Base-by-base conservation (phyloP, 2,797 vertebrate species). In the Anniella stebbinsi region DNA sequence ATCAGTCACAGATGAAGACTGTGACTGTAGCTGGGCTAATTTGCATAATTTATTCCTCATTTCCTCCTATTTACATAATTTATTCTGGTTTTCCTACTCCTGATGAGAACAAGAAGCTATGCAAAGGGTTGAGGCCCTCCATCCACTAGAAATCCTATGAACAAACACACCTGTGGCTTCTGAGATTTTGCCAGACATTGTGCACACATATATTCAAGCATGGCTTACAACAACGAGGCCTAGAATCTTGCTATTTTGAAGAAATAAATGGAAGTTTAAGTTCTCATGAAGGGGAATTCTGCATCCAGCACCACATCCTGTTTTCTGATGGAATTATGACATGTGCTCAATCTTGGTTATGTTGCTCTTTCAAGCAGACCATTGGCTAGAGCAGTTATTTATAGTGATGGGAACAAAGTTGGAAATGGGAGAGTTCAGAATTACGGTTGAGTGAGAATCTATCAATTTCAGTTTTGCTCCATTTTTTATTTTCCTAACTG, bases 71-170 rank as follows among this genome's bases (percentile, higher is more conserved):
- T 84, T 84, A 69, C 38, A 45, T 67, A 67, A 45, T 45, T 30
- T 69, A 84, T 84, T 84, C 63, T 69, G 81, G 38, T 48, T 84
- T 69, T 69, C 81, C 28, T 84, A 69, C 81, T 67, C 17, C 33
- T 67, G 60, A 69, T 33, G 63, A 45, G 38, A 15, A 17, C 41
- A 69, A 69, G 81, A 84, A 84, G 63, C 63, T 67, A 67, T 38
- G 48, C 38, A 48, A 84, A 48, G 28, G 12, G 48, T 15, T 33
- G 63, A 84, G 45, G 63, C 25, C 63, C 2, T 45, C 38, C 25
- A 84, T 17, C 38, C 28, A 48, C 25, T 15, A 33, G 15, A 69
- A 84, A 84, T 84, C 38, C 48, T 45, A 33, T 41, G n/a, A 80
- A 63, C 36, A 66, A 23, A 1, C 6, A 41, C 38, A 41, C 66